Percentiles rank a stretch among this genome's conserved stretches.
Conservation (phyloP, 2,888 invertebrate species). For the Xestia xanthographa region DNA sequence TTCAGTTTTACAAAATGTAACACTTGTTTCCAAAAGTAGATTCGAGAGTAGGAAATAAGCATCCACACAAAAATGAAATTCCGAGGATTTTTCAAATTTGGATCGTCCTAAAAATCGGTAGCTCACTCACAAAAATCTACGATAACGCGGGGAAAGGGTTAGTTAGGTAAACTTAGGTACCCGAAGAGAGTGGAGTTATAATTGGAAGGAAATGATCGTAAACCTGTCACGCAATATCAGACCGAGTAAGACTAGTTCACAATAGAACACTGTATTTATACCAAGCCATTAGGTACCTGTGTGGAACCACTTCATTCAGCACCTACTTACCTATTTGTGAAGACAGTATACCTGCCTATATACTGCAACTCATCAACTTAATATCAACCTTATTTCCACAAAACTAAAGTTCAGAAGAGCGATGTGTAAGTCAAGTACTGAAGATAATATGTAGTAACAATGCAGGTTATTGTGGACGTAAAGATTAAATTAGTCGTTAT, state of each 20-base stretch:
- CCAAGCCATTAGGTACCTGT: slow-evolving; percentile 3
- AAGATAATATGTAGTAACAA: slow-evolving; percentile 57
- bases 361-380: background rate
- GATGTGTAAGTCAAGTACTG: slow-evolving; percentile 4
- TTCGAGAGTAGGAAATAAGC: background rate
- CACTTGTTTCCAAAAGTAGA: background rate
- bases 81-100: too few species aligned
- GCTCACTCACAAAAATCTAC: slow-evolving; percentile 9
- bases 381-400: slow-evolving; percentile 3
- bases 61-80: background rate
- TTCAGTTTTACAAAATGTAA: background rate
- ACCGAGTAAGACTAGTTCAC: slow-evolving; percentile 29
- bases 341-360: slow-evolving; percentile 15
- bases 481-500: slow-evolving; percentile 44
- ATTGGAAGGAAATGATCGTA: background rate
- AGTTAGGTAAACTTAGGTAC: too few species aligned
- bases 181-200: background rate
- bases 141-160: background rate
- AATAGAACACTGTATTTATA: slow-evolving; percentile 53
- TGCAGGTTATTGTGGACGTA: slow-evolving; percentile 42
- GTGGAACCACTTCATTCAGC: slow-evolving; percentile 40
- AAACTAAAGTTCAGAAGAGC: background rate
- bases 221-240: slow-evolving; percentile 4
- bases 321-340: background rate
- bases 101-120: too few species aligned